Base-by-base conservation (phyloP, 2,888 invertebrate species). In the Platynereis dumerilii region DNA sequence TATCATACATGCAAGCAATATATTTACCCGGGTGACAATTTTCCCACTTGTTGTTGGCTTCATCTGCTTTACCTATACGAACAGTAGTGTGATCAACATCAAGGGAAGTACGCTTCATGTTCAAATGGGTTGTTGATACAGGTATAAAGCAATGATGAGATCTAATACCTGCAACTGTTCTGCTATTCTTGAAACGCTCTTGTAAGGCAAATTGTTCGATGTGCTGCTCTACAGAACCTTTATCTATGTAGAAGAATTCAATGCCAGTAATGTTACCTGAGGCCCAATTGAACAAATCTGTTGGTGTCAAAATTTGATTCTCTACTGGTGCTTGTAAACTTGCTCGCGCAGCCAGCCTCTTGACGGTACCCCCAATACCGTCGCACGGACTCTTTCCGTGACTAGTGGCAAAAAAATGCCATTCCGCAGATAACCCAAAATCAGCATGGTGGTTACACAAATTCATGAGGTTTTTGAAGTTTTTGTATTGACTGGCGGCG, bases 401-500 rank as follows among this genome's bases (percentile, higher is more conserved):
- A 22, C 52, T 52, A 10, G 52, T 52, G 7, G 52, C 52, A 52
- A 52, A 52, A 24, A 52, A 52, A 17, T 52, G 52, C 52, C 52
- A 52, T 52, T 52, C 20, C 3, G 52, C 52, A 10, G 3, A 3
- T 22, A 52, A 52, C 3, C 52, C 52, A 52, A 10, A 17, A 17
- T 52, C 52, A n/a, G 5, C n/a, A 7, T 10, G 7, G n/a, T 52
- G 55, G 55, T 17, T 22, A n/a, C n/a, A n/a, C n/a, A 52, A 52
- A 22, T 52, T 52, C 7, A 17, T 17, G 5, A 52, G 17, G 52
- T 55, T 55, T 24, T 55, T 55, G 48, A 48, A 48, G n/a, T 48
- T 48, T 48, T 48, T 48, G 26, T 55, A 24, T 17, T 55, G 55
- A 24, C 26, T 26, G 17, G 55, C 55, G 3, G 27, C 5, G 17